Percentiles rank a stretch among this genome's conserved stretches.
Conservation (phyloP, 2,113 vertebrate species). For the Otolemur garnettii region DNA sequence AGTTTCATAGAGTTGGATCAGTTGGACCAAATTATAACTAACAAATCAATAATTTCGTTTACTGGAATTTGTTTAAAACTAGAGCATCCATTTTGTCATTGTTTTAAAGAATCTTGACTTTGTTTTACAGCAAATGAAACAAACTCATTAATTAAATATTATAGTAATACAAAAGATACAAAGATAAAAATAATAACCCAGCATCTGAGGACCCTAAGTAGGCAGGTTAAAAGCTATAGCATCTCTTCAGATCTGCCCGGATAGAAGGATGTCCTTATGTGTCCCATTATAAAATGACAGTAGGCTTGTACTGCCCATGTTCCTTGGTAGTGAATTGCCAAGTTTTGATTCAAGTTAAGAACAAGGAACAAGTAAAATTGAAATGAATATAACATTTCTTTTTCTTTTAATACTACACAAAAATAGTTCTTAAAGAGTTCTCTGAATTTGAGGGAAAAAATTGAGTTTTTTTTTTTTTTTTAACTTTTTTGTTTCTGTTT, state of each 20-base stretch:
- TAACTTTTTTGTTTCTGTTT: too few relatives aligned
- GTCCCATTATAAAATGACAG: neutral
- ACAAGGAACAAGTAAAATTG: neutral
- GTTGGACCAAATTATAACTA: neutral
- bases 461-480: neutral
- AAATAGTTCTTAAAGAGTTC: neutral
- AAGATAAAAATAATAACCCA: neutral
- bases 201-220: neutral
- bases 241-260: neutral
- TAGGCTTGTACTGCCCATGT: neutral
- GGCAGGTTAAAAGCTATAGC: too few relatives aligned
- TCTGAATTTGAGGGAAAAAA: neutral
- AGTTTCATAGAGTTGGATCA: neutral
- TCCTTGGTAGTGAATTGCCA: constrained; percentile 11
- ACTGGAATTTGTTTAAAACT: neutral
- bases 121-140: constrained; percentile 23
- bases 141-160: neutral
- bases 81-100: neutral
- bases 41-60: neutral
- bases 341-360: neutral
- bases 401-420: neutral
- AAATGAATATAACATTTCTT: neutral
- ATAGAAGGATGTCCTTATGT: neutral
- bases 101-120: constrained; percentile 6
- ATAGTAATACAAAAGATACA: neutral